phyloP scores from a whole-genome alignment of 2,888 invertebrate genomes.

The Drepana falcataria region DNA sequence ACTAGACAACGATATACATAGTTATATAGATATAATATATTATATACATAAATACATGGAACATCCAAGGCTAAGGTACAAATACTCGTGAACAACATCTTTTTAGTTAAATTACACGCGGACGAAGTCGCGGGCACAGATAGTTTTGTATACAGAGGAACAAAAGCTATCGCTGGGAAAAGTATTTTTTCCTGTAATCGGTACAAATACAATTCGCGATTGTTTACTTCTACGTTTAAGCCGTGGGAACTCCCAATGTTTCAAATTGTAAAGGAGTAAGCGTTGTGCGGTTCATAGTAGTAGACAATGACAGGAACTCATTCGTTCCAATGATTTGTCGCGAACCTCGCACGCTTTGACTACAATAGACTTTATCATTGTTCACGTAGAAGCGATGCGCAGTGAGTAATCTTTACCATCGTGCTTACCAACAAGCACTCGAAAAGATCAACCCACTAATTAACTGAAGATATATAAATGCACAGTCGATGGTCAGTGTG shows the following conservation, averaged over 20 bases:
- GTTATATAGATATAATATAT: too few species aligned
- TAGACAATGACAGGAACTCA: slow-evolving; percentile 66
- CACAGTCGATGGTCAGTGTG: too few species aligned
- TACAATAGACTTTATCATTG: slow-evolving; percentile 34
- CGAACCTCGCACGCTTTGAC: slow-evolving; percentile 32
- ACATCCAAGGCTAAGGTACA: too few species aligned
- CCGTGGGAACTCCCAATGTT: slow-evolving; percentile 43
- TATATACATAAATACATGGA: too few species aligned
- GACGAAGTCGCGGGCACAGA: too few species aligned
- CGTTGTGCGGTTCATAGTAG: slow-evolving; percentile 44
- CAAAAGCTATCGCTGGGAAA: neutral
- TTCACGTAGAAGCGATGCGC: slow-evolving; percentile 13
- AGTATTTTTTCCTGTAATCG: neutral
- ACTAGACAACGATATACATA: too few species aligned
- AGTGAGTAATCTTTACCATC: neutral
- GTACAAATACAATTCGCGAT: slow-evolving; percentile 6
- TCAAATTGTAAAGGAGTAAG: slow-evolving; percentile 30
- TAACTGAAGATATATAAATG: too few species aligned
- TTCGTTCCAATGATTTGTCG: slow-evolving; percentile 55
- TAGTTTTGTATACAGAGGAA: neutral
- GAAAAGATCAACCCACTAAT: too few species aligned
- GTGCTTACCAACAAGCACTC: too few species aligned
- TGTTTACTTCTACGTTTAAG: slow-evolving; percentile 13
- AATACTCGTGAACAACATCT: too few species aligned
- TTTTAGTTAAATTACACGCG: too few species aligned